These are phyloP conservation scores for Mythimna albipuncta DNA, from an alignment of 2,888 invertebrate genomes.

Conservation along the genomic window DNA sequence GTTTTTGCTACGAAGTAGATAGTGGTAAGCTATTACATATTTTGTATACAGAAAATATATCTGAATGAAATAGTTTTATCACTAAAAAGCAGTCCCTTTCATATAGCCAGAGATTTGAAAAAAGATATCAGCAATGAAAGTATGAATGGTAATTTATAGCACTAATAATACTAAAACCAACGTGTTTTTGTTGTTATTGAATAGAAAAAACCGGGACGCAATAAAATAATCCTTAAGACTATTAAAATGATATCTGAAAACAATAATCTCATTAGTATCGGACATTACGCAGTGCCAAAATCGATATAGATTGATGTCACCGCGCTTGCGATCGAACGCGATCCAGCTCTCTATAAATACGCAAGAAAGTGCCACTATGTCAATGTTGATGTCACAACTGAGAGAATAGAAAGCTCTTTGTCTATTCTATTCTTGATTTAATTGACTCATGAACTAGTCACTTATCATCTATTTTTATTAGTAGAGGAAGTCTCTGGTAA, in stretches of 20 bases:
- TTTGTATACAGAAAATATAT: background rate
- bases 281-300: conserved; percentile 72
- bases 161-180: background rate
- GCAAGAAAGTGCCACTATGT: conserved; percentile 80
- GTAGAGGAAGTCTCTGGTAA: conserved; percentile 13
- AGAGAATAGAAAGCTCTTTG: conserved; percentile 67
- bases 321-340: conserved; percentile 68
- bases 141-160: background rate
- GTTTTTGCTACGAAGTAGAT: background rate
- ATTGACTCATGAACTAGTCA: conserved; percentile 65
- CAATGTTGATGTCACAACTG: conserved; percentile 80
- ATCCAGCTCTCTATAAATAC: conserved; percentile 74
- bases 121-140: background rate
- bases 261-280: conserved; percentile 63
- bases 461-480: conserved; percentile 52
- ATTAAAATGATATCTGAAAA: conserved; percentile 41
- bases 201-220: background rate
- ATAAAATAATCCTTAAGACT: conserved; percentile 22
- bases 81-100: background rate
- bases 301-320: conserved; percentile 74
- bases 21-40: background rate
- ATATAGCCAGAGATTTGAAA: background rate
- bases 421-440: conserved; percentile 68
- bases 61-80: background rate
- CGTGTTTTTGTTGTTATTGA: background rate